Evolutionary conservation across 2,797 vertebrate species (phyloP).

Genomic region (Catamblyrhynchus diadema): DNA sequence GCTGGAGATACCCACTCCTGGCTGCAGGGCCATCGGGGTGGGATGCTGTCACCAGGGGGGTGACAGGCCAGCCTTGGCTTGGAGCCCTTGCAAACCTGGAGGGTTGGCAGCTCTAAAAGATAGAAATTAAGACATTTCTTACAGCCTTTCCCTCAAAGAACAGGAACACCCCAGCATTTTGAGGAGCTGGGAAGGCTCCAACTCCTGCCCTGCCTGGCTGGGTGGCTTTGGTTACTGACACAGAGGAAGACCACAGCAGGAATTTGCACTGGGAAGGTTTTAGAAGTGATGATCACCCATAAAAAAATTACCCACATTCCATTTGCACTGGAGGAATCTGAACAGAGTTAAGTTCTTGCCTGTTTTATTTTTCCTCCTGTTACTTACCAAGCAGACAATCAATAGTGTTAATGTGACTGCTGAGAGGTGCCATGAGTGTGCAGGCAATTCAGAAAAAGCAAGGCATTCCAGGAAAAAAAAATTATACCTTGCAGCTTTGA

Average conservation of each 20-base stretch:
- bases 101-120: background rate
- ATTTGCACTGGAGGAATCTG: background rate
- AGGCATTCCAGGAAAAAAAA: background rate
- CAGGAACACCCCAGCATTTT: background rate
- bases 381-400: background rate
- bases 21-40: background rate
- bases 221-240: background rate
- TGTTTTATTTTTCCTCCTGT: background rate
- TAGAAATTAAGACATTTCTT: background rate
- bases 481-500: background rate
- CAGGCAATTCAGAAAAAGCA: background rate
- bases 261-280: background rate
- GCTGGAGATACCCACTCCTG: background rate
- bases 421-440: background rate
- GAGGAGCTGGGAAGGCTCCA: background rate
- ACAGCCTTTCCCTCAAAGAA: background rate
- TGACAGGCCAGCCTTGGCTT: background rate
- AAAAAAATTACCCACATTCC: background rate
- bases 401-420: background rate
- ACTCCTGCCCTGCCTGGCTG: background rate
- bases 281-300: background rate
- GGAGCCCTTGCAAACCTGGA: background rate
- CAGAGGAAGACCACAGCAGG: background rate
- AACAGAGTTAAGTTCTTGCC: background rate
- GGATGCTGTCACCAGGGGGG: background rate